These are phyloP conservation scores for Elanoides forficatus DNA, from an alignment of 2,113 vertebrate species.

Conservation along the genomic window DNA sequence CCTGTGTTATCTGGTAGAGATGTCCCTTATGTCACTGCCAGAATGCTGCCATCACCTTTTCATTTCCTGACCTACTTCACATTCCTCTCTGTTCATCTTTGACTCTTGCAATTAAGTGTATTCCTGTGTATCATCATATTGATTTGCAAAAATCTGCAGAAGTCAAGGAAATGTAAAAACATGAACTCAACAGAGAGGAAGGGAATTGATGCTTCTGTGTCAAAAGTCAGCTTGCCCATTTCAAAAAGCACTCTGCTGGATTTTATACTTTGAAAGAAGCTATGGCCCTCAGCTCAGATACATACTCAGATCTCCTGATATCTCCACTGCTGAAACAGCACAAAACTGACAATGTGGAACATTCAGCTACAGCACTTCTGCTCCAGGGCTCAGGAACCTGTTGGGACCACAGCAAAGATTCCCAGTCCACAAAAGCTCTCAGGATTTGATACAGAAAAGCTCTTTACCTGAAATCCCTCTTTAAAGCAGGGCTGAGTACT, in stretches of 20 bases:
- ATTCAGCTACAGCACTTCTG: neutral
- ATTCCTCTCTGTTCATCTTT: neutral
- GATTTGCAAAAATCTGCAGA: conserved; percentile 6
- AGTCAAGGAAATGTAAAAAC: neutral
- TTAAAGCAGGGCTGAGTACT: neutral
- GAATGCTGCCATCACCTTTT: neutral
- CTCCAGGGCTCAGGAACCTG: neutral
- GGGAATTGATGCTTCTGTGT: neutral
- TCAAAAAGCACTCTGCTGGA: neutral
- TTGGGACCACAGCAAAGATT: rapidly evolving
- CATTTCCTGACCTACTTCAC: neutral
- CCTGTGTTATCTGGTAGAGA: neutral
- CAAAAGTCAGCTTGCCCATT: neutral
- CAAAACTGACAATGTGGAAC: rapidly evolving
- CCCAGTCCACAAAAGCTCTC: neutral
- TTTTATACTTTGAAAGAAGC: neutral
- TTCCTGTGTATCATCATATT: neutral
- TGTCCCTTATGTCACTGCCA: neutral
- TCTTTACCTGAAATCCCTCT: neutral
- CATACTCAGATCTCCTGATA: neutral
- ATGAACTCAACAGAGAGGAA: neutral
- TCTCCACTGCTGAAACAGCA: neutral
- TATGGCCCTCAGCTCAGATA: neutral
- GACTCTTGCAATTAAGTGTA: neutral
- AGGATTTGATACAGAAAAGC: neutral